Base-by-base conservation (phyloP, 2,113 vertebrate genomes). In the Mola mola region DNA sequence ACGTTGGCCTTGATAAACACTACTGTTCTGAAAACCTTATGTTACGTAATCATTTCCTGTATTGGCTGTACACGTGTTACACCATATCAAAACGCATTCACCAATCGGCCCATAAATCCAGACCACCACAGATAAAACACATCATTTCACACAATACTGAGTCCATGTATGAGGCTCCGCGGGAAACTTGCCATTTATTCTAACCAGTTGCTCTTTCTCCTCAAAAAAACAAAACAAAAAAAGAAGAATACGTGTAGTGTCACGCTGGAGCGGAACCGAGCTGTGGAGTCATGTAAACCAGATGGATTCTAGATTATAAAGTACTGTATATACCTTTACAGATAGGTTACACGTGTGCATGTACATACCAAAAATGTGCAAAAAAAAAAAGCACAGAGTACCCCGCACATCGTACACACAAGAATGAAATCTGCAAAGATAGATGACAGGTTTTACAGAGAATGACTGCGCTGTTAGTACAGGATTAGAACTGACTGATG, bases 401-500 rank as follows among this genome's bases (percentile, higher is more conserved):
- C 4, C 8, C 3, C 8, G 15, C 42, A 46, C 22, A 46, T 9
- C 21, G 13, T 9, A 26, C 21, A 15, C 31, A 36, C 33, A 20
- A 6, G 0, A 11, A 37, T 4, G 12, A 13, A 64, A 20, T 20
- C 16, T 20, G 9, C 40, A 20, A 12, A 10, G 25, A 37, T 20
- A 46, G n/a, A 37, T 42, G 53, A 40, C 56, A 43, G 57, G 40
- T 46, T 79, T 43, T 52, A 49, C 28, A 66, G 20, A n/a, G 56
- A 53, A 52, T 49, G 68, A 64, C 13, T 41, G 60, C 20, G 62
- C 63, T 78, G 25, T 73, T 51, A 51, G 36, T 25, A 3, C 43
- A 25, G 72, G 64, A 78, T 85, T 85, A 83, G 55, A n/a, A 50
- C 33, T 22, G 58, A 80, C 61, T 76, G 84, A 88, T 69, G 80